Base-by-base conservation (phyloP, 2,888 invertebrate genomes). In the Pycnomerus fuliginosus region DNA sequence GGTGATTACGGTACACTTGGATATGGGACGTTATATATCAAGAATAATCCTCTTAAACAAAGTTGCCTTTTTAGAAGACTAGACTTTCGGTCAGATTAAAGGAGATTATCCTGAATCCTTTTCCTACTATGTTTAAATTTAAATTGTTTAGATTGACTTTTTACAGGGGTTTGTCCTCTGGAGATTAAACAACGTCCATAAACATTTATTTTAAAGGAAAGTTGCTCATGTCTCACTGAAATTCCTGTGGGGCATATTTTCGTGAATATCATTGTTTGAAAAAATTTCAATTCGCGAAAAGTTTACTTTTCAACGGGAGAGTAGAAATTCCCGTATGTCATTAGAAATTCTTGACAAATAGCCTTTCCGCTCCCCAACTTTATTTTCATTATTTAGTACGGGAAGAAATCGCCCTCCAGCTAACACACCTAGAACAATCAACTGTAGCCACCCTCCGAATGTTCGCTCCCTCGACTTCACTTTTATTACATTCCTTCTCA, bases 401-500 rank as follows among this genome's bases (percentile, higher is more conserved):
- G 42, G 50, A 52, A 53, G 54, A 53, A 55, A 53, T 58, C 52
- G 47, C 60, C 57, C 52, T 12, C 34, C 39, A 29, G 47, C 45
- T 36, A 38, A 47, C 50, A 48, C 50, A 54, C 51, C 52, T 52
- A 51, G 39, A 48, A 49, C 64, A 64, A 63, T 63, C 62, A 63
- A 62, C 53, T 57, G 50, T 49, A 53, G 49, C 60, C 53, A 54
- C 63, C 61, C 60, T 53, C 48, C 27, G 39, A 40, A 20, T 20
- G 25, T 43, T 14, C 60, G 62, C 64, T 60, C 61, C 14, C 60
- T 62, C 64, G 60, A 53, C 58, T 58, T 58, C 61, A 61, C 56
- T 67, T 67, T 68, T 68, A 67, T 68, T 69, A 61, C 68, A 65
- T 68, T 68, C 68, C 63, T 65, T 61, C 61, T 61, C 63, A 59